Evolutionary conservation across 2,888 invertebrate species (phyloP), one percentile per base, ranked within the genome.

Genomic region (Syrista parreyssii): DNA sequence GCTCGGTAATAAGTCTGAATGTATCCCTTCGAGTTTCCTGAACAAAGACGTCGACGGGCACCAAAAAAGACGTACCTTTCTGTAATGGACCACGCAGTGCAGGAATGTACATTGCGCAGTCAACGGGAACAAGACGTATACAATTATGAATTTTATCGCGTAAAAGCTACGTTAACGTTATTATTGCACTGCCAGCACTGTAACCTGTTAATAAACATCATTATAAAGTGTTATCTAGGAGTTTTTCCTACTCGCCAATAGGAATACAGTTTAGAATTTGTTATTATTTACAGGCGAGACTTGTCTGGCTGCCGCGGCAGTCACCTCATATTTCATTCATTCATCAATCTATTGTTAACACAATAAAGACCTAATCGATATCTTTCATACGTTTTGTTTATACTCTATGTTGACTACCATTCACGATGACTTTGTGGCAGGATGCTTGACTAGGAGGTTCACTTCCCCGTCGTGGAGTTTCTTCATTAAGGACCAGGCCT

Each of bases 401-500:
- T 73, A 31, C 55, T 12, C 34, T 75, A 68, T 77, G 84, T 84
- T 86, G 84, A 87, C 86, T 87, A 86, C 80, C 76, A 82, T 89
- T 90, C 86, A 90, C 88, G 89, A 89, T 82, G 91, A 90, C 86
- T 91, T 91, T 80, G 87, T 89, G 88, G 91, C 91, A 84, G 92
- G 92, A 83, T 92, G 92, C 83, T 93, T 91, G 84, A 94, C 92
- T 83, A 92, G 92, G 82, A 97, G 92, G 82, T 93, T 94, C 82
- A 97, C 95, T 88, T 95, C 95, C 78, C 98, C 98, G 89, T 97
- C 95, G 76, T 97, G 96, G 83, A 98, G 92, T 87, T 96, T 96
- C 92, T 98, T 98, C 93, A 98, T 96, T 80, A 96, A 94, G 84
- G 96, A 96, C 98, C 98, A 98, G 76, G 97, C 98, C 92, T 98